Base-by-base conservation (phyloP, 2,797 vertebrate genomes). In the Sebastes trivittatus region DNA sequence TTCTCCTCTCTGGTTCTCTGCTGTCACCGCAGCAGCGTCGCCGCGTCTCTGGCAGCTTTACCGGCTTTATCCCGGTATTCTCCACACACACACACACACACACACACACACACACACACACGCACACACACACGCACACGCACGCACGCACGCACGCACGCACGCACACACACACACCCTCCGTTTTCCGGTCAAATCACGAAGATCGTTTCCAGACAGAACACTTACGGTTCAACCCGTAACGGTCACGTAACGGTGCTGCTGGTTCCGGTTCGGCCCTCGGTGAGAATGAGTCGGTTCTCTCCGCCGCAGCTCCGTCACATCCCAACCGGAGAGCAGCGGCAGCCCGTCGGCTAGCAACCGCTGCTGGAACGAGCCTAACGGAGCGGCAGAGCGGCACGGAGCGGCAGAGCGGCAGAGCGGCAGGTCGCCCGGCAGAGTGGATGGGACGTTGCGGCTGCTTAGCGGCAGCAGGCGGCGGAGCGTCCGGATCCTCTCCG, bases 241-340 rank as follows among this genome's bases (percentile, higher is more conserved):
- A 30, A 56, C 60, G 81, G 68, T 67, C 66, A 80, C 79, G 80
- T 70, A 30, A 56, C 60, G 81, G 68, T 67, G 34, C 76, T 36
- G 66, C 61, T 83, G 36, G 29, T 84, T 54, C 69, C 67, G 78
- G 71, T 79, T 83, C 68, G 75, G 77, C 81, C 75, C 68, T 18
- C 74, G 62, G 76, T 72, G 72, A 62, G 34, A 23, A 61, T 64
- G 62, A 60, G 72, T 86, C 86, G 32, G 52, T 85, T 56, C 0
- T 84, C 75, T 78, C 78, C 80, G 90, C 93, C 85, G 94, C 91
- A 85, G 85, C 89, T 93, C 92, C 64, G 89, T 93, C 93, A 93
- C 93, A 93, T 93, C 91, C 78, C 83, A 88, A 16, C 9, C 85
- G 52, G 81, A 38, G 70, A 72, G 79, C 81, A 59, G 82, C 86